Conservation (phyloP, 2,113 vertebrate genomes). For the Cyanistes caeruleus region DNA sequence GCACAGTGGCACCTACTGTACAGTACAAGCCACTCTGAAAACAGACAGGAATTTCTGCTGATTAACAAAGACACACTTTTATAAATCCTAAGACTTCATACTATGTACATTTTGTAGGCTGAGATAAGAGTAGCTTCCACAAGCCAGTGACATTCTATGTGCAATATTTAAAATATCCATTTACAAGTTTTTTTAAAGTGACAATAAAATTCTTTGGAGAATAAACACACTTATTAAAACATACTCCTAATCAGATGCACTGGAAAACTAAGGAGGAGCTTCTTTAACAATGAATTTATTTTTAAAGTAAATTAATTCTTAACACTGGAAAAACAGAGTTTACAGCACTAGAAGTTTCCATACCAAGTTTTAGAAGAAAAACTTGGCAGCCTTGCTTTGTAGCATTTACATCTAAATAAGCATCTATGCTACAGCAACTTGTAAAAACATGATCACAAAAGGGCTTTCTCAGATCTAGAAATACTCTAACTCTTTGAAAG, state of each 20-base stretch:
- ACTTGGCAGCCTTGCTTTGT: conserved; percentile 13
- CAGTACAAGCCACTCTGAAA: background rate
- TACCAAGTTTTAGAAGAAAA: conserved; percentile 19
- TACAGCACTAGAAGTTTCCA: background rate
- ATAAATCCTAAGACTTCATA: background rate
- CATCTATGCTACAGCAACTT: background rate
- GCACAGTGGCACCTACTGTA: background rate
- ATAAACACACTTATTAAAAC: background rate
- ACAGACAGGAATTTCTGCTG: background rate
- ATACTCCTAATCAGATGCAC: background rate
- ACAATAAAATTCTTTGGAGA: background rate
- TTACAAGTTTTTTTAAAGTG: background rate
- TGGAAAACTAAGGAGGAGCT: background rate
- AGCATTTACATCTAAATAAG: conserved; percentile 45
- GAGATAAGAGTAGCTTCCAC: background rate
- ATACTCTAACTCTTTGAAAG: background rate
- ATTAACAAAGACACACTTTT: background rate
- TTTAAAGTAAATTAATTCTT: conserved; percentile 2
- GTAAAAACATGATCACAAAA: conserved; percentile 49
- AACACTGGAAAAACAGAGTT: conserved; percentile 13
- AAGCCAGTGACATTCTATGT: background rate
- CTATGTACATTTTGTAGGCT: background rate
- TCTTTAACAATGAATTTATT: background rate
- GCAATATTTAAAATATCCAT: background rate
- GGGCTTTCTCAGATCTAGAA: conserved; percentile 29